Conservation (phyloP, 1,140 invertebrate genomes). For the Musca vetustissima region DNA sequence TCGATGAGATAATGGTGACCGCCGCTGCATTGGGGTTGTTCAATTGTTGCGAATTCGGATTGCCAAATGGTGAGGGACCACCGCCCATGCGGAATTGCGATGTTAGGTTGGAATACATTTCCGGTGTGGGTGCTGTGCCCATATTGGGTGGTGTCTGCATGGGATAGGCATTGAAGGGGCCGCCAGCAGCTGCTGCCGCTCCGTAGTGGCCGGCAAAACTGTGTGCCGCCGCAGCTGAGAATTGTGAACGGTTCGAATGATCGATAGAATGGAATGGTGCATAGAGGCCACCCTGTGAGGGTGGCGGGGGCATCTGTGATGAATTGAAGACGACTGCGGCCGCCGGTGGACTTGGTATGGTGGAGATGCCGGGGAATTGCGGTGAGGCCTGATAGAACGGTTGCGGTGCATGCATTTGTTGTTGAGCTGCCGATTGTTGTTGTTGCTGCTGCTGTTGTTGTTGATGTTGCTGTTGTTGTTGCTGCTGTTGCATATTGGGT, state of each 20-base stretch:
- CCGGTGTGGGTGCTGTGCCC: constrained; percentile 66
- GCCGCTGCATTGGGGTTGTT: constrained; percentile 81
- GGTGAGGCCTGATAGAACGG: constrained; percentile 55
- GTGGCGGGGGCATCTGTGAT: constrained; percentile 69
- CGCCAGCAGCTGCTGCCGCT: constrained; percentile 60
- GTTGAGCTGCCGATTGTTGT: constrained; percentile 22
- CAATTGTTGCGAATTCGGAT: constrained; percentile 65
- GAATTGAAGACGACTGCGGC: constrained; percentile 76
- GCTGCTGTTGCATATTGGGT: constrained; percentile 54
- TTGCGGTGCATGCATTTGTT: constrained; percentile 32
- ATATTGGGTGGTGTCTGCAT: constrained; percentile 61
- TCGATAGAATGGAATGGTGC: constrained; percentile 65
- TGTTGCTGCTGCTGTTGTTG: constrained; percentile 37
- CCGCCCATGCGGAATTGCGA: constrained; percentile 73
- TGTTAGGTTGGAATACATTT: constrained; percentile 78
- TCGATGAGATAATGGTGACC: constrained; percentile 75
- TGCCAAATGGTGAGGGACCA: constrained; percentile 63
- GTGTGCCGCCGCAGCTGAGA: constrained; percentile 56
- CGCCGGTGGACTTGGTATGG: constrained; percentile 80
- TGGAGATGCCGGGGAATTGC: constrained; percentile 75
- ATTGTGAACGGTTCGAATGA: constrained; percentile 51
- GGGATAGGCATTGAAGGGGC: constrained; percentile 64
- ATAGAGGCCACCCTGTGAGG: constrained; percentile 74
- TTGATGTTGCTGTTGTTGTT: constrained; percentile 42
- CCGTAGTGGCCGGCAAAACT: constrained; percentile 60